Base-by-base conservation (phyloP, 2,888 invertebrate genomes). In the Torymus aiolomorphi region DNA sequence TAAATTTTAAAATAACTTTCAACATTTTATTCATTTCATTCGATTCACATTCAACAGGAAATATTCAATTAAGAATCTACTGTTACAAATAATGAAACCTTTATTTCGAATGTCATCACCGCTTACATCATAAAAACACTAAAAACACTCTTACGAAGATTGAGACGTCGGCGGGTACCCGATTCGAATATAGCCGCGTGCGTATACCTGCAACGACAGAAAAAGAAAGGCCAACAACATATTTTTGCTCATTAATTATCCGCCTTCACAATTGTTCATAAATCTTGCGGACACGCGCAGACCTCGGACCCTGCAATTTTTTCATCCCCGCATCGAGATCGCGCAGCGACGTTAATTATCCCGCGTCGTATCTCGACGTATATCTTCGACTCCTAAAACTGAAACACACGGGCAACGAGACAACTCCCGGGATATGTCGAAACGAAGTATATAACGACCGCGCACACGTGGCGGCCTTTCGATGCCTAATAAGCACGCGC, bases 201-300 rank as follows among this genome's bases (percentile, higher is more conserved):
- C 20, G 20, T 13, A 24, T 1, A n/a, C 5, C 5, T 4, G 16
- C 49, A 14, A 63, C 63, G 4, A 63, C n/a, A 63, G 42, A 42
- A n/a, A 49, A 42, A n/a, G 49, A 63, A 31, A 31, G 14, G 5
- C 5, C 31, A 2, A 14, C 13, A 31, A 13, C 8, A 42, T 42
- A 63, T 63, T 63, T 63, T 63, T 63, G 63, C 63, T 63, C 63
- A 63, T 63, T 63, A 63, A 63, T 63, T 63, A 63, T 49, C 20
- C 20, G n/a, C n/a, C 49, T 49, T 18, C 14, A 24, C 62, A 62
- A 63, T 69, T n/a, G 56, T 16, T 54, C 54, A 16, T 69, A 31
- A 67, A 67, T 67, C 67, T 67, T 42, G 42, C 42, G 8, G 2
- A 8, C 42, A 42, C 42, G 1, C 8, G 42, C 20, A 20, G 20